Evolutionary conservation across 2,888 invertebrate species (phyloP), one percentile per base, ranked within the genome.

Genomic region (Cactoblastis cactorum): DNA sequence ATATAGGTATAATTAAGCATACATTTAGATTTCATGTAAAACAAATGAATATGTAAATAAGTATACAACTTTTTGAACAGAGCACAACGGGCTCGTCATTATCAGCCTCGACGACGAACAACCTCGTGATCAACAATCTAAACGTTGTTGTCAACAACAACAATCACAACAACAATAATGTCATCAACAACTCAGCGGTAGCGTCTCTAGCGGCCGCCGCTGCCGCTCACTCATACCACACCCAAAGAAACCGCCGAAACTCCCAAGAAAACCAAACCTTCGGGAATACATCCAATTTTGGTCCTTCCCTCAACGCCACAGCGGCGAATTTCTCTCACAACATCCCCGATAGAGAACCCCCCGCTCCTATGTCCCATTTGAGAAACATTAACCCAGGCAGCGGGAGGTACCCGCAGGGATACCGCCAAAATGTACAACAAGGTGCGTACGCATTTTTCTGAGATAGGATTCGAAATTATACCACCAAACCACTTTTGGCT

Each of bases 141-240:
- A 90, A 85, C 67, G 90, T 88, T 69, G 90, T 89, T 58, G 91
- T 86, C 48, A 90, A 88, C 71, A 90, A 90, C 83, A 85, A 90
- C 76, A 86, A 90, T 65, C 84, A 90, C 68, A 83, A 88, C 76
- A 85, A 91, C 79, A 85, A 90, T 70, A 89, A 90, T 54, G 86
- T 90, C 19, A 80, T 90, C 58, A 90, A 91, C 75, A 85, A 90
- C 72, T 87, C 90, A 54, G 83, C 88, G 46, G 90, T 90, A 11
- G 90, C 90, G 1, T 85, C 90, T 0, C 71, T 90, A 41, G 90
- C 90, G 1, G 87, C 89, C 8, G 89, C 88, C 3, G 90, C 90
- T 0, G 90, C 90, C 1, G 90, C 90, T 0, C 89, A 89, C 51
- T 83, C 80, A 69, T 90, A 89, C 61, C 90, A 89, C 45, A 74